Conservation (phyloP, 2,113 vertebrate genomes). For the Actenoides lindsayi region DNA sequence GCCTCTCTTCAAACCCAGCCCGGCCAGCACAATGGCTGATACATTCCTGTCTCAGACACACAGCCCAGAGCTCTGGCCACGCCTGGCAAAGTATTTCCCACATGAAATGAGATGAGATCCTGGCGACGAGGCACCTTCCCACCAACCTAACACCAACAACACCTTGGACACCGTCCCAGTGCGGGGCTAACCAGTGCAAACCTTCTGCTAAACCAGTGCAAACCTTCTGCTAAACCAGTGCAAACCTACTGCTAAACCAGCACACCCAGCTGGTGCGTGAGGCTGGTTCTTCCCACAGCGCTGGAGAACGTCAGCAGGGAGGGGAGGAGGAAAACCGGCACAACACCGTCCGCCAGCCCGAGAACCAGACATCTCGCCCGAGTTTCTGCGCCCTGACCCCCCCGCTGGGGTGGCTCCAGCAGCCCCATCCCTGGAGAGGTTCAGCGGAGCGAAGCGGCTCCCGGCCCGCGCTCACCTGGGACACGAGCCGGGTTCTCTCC, state of each 20-base stretch:
- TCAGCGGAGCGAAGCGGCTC: background rate
- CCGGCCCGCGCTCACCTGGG: background rate
- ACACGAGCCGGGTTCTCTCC: background rate
- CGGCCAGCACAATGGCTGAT: too few species aligned
- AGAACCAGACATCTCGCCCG: too few species aligned
- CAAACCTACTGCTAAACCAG: background rate
- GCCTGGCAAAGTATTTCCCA: background rate
- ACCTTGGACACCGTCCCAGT: too few species aligned
- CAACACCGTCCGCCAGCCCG: background rate
- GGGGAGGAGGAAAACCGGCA: background rate
- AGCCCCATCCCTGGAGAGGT: background rate
- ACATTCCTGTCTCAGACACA: background rate
- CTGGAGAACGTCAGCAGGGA: too few species aligned
- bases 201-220: too few species aligned
- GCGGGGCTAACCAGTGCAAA: background rate
- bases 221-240: background rate
- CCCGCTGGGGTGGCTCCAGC: background rate
- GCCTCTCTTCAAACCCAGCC: too few species aligned
- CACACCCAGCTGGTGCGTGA: background rate
- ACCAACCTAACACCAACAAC: background rate
- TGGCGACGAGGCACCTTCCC: background rate
- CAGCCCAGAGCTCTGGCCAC: background rate
- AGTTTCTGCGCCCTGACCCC: background rate
- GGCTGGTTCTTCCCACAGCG: background rate
- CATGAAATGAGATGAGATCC: too few species aligned